These are phyloP conservation scores for Hemichromis elongatus DNA, from an alignment of 2,113 vertebrate genomes.

Conservation along the genomic window DNA sequence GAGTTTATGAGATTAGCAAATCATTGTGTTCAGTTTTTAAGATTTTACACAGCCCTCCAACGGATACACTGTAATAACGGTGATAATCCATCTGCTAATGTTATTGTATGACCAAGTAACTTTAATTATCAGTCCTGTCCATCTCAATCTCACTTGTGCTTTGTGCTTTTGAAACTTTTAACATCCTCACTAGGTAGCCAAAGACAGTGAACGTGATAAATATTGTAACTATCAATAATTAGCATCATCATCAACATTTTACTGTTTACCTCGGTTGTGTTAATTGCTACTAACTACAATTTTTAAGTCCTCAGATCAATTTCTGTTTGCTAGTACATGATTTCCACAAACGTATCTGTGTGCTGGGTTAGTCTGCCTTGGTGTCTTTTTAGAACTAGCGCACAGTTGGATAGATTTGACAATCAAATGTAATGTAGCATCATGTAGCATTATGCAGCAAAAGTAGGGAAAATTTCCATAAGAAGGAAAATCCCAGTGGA, in stretches of 20 bases:
- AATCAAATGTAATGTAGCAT: rapidly evolving
- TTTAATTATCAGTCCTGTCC: not conserved
- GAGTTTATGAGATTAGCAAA: too few species aligned
- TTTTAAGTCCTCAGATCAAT: not conserved
- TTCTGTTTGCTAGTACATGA: not conserved
- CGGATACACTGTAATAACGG: too few species aligned
- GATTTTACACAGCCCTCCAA: too few species aligned
- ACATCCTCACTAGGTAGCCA: not conserved
- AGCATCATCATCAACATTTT: not conserved
- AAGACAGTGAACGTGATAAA: not conserved
- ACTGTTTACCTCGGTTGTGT: not conserved
- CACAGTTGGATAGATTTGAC: not conserved
- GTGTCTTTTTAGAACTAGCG: not conserved
- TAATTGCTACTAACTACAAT: too few species aligned
- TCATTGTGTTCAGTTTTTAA: too few species aligned
- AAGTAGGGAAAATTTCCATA: not conserved
- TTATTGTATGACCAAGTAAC: not conserved
- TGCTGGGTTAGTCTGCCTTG: not conserved
- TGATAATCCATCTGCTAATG: too few species aligned
- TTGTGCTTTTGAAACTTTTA: not conserved
- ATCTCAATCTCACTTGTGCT: not conserved
- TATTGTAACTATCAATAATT: not conserved
- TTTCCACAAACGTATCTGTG: not conserved
- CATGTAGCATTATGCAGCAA: not conserved
- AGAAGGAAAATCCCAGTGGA: not conserved